Base-by-base conservation (phyloP, 1,140 invertebrate genomes). In the Artemia franciscana region DNA sequence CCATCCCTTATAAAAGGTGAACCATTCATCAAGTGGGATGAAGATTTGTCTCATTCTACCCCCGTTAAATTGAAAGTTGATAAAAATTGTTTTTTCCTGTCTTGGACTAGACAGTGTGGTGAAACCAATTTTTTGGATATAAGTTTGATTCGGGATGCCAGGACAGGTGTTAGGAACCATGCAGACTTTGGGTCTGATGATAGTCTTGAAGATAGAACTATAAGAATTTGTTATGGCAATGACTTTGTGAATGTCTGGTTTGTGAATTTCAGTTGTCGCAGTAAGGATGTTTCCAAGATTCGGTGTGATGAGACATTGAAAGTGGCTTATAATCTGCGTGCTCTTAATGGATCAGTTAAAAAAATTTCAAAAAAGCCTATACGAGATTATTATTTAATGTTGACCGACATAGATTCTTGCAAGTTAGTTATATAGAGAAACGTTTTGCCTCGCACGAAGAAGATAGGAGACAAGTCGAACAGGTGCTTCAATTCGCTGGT, bases 71-170 rank as follows among this genome's bases (percentile, higher is more conserved):
- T 95, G 62, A 80, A 82, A 65, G 87, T 95, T 59, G 92, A 95
- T 74, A 80, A 84, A 65, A 83, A 87, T 69, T 91, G 91, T 23
- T 93, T 91, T 76, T 93, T 84, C 73, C 75, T 96, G 25, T 84
- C 86, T 71, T 95, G 91, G 90, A 81, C 84, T 21, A 89, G 93
- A 76, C 89, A 92, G 73, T 88, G 91, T 72, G 89, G 93, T 80
- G 91, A 94, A 74, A 84, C 88, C 74, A 90, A 95, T 70, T 81
- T 88, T 70, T 74, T 96, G 68, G 91, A 95, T 72, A 89, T 95
- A 67, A 84, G 87, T 62, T 82, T 82, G 58, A 91, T 96, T 70
- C 77, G 89, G 65, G 91, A 95, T 74, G 85, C 88, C 5, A 78
- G 91, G 66, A 94, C 88, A 61, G 91, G 90, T 69, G 88, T 91